phyloP scores from a whole-genome alignment of 2,888 invertebrate species.

The Acanthosoma haemorrhoidale region DNA sequence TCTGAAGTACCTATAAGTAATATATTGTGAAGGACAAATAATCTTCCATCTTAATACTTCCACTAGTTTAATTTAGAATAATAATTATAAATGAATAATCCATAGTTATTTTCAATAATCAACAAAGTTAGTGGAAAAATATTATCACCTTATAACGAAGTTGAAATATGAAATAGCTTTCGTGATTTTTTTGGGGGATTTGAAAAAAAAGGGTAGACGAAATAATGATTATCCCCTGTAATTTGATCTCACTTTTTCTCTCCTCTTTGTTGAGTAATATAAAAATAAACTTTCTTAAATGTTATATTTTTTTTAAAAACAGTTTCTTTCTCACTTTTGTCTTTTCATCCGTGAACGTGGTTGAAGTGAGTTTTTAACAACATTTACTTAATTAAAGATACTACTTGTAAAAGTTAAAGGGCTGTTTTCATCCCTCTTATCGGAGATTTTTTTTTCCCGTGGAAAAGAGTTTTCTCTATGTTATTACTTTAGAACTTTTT shows the following conservation, averaged over 20 bases:
- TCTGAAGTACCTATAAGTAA: no score
- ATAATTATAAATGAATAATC: no score
- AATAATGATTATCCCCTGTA: neutral
- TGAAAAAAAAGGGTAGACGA: no score
- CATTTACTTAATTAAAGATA: conserved; percentile 12
- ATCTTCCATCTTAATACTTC: no score
- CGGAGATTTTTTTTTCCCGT: neutral
- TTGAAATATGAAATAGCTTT: no score
- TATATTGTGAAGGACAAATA: no score
- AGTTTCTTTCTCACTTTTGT: neutral
- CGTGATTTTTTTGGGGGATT: no score
- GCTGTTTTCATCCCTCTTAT: conserved; percentile 12
- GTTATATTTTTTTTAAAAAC: neutral
- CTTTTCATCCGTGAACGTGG: conserved; percentile 1
- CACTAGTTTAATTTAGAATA: no score
- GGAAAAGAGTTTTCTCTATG: neutral
- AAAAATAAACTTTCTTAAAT: conserved; percentile 3
- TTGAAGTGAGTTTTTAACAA: conserved; percentile 11
- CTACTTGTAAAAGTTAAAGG: conserved; percentile 9
- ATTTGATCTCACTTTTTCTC: neutral
- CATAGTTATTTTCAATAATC: no score
- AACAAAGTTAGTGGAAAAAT: no score
- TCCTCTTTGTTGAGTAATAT: neutral
- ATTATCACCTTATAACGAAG: no score
- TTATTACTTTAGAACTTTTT: neutral